phyloP scores from a whole-genome alignment of 2,797 vertebrate species.

The Naso thynnoides region DNA sequence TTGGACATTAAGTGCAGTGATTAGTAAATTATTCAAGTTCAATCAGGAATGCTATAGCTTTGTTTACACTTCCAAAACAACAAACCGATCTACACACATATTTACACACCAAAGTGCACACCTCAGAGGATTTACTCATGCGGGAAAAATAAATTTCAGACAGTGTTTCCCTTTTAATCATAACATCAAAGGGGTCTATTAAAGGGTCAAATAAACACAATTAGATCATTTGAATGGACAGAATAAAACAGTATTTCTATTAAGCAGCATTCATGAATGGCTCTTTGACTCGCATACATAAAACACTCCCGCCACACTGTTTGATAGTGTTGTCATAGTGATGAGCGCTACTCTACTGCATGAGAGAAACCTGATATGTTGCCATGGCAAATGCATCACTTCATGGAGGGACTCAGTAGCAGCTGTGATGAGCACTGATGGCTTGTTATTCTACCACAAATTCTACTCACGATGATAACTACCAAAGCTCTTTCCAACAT shows the following conservation, averaged over 20 bases:
- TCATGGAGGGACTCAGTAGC: conserved; percentile 25
- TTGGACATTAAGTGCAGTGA: background rate
- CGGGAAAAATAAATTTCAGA: background rate
- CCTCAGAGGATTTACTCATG: conserved; percentile 3
- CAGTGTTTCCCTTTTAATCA: background rate
- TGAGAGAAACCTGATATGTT: conserved; percentile 61
- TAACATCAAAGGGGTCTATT: conserved; percentile 25
- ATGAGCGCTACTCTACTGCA: conserved; percentile 59
- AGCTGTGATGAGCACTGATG: conserved; percentile 9
- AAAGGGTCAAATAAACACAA: conserved; percentile 14
- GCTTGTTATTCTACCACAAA: background rate
- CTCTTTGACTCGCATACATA: conserved; percentile 20
- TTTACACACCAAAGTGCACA: background rate
- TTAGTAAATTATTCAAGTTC: background rate
- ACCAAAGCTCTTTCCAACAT: background rate
- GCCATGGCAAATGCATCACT: conserved; percentile 56
- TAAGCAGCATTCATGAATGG: conserved; percentile 30
- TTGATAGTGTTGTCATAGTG: conserved; percentile 75
- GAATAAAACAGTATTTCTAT: conserved; percentile 23
- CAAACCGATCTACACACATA: background rate
- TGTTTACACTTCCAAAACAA: background rate
- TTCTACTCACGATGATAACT: background rate
- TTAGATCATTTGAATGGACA: conserved; percentile 16
- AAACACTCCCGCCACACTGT: conserved; percentile 45
- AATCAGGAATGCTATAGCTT: background rate